phyloP scores from a whole-genome alignment of 2,888 invertebrate genomes.

The Ernsta delagoae region DNA sequence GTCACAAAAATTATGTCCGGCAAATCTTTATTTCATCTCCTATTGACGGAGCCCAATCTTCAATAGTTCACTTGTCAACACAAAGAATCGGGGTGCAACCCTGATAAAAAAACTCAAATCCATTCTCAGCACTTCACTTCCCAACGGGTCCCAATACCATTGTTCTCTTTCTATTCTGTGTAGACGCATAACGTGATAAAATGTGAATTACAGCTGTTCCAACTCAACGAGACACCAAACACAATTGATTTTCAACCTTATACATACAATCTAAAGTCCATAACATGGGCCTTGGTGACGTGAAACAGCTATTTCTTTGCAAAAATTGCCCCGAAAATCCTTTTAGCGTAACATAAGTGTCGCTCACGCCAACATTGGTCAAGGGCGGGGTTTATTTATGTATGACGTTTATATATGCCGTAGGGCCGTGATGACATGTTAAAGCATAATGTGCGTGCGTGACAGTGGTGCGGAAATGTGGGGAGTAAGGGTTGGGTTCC shows the following conservation, averaged over 20 bases:
- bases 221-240: not conserved
- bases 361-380: not conserved
- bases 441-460: no score
- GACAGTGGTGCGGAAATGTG: no score
- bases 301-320: conserved; percentile 31
- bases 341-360: conserved; percentile 35
- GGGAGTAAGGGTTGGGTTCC: no score
- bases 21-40: conserved; percentile 14
- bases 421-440: no score
- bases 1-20: conserved; percentile 13
- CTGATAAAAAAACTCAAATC: conserved; percentile 28
- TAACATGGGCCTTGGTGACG: conserved; percentile 5
- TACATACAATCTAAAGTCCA: no score
- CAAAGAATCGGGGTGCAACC: conserved; percentile 33
- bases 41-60: conserved; percentile 22
- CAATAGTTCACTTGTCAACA: conserved; percentile 33
- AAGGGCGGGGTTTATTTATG: no score
- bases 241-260: conserved; percentile 23
- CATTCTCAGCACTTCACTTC: conserved; percentile 32
- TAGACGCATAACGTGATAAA: conserved; percentile 27
- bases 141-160: conserved; percentile 12
- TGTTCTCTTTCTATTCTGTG: conserved; percentile 12
- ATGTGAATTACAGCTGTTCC: conserved; percentile 34
- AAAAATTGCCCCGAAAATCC: conserved; percentile 34
- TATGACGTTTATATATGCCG: no score